These are phyloP conservation scores for Celastrina argiolus DNA, from an alignment of 2,888 invertebrate species.

Conservation along the genomic window DNA sequence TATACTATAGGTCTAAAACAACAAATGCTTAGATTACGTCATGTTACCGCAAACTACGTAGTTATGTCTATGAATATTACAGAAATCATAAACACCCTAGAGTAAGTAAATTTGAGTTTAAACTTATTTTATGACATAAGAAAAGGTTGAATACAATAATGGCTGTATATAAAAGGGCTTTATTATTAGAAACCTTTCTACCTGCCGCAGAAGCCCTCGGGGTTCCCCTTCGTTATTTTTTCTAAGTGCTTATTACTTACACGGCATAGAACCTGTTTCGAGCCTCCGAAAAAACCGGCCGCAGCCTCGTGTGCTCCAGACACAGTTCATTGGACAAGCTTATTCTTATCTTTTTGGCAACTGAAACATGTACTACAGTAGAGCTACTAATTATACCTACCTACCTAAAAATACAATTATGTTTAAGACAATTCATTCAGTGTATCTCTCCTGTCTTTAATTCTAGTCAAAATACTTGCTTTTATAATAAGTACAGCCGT, in stretches of 20 bases:
- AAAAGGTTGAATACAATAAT: background rate
- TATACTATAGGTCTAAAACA: no score
- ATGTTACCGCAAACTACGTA: no score
- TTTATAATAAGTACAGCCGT: no score
- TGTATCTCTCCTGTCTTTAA: no score
- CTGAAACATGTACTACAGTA: background rate
- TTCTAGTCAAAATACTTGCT: no score
- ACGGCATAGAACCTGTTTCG: conserved; percentile 21
- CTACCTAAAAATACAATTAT: background rate
- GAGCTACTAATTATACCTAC: background rate
- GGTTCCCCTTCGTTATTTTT: conserved; percentile 17
- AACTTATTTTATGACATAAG: background rate
- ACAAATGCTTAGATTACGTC: no score
- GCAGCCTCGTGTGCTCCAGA: background rate
- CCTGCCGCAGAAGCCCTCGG: conserved; percentile 16
- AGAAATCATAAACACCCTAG: background rate
- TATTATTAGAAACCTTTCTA: conserved; percentile 17
- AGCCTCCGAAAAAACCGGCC: conserved; percentile 5
- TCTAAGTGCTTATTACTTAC: conserved; percentile 15
- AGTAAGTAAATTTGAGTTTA: background rate
- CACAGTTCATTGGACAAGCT: background rate
- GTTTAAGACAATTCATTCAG: no score
- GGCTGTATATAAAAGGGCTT: background rate
- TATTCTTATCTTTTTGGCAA: background rate
- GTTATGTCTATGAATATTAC: background rate